phyloP scores from a whole-genome alignment of 1,140 invertebrate genomes.

The Holcopasites calliopsidis region DNA sequence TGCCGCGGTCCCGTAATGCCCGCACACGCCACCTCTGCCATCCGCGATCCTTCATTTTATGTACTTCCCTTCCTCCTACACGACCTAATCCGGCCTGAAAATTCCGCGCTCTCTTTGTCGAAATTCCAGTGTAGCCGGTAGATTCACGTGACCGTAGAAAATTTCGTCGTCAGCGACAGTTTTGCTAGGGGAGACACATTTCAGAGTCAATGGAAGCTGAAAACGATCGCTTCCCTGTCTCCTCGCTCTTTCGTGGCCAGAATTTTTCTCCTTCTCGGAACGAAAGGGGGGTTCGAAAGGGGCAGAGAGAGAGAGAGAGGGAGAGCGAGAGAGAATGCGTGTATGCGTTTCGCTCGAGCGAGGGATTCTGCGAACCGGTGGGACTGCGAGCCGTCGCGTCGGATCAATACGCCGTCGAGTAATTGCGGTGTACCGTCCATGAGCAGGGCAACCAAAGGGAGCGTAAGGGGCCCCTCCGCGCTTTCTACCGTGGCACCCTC shows the following conservation, averaged over 20 bases:
- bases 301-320: conserved; percentile 36
- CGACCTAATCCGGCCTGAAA: not conserved
- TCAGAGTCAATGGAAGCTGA: no score
- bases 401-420: conserved; percentile 66
- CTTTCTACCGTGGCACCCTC: not conserved
- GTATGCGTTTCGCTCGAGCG: conserved; percentile 36
- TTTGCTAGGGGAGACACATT: no score
- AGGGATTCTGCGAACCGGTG: conserved; percentile 65
- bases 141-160: no score
- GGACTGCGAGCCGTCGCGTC: conserved; percentile 57
- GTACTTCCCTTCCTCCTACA: not conserved
- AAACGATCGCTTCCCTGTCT: conserved; percentile 4
- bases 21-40: conserved; percentile 18
- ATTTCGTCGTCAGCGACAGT: no score
- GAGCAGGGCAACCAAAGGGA: conserved; percentile 49
- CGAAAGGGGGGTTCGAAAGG: conserved; percentile 48
- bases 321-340: no score
- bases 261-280: conserved; percentile 48
- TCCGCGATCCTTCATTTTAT: not conserved
- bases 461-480: conserved; percentile 27
- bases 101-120: no score
- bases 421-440: conserved; percentile 62
- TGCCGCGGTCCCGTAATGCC: conserved; percentile 51
- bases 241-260: conserved; percentile 18
- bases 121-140: no score